A percentile compares a stretch with the other conserved stretches of the same genome.
These are phyloP conservation scores for Psittacula cyanocephala DNA, from an alignment of 2,113 vertebrate species.

Conservation along the genomic window DNA sequence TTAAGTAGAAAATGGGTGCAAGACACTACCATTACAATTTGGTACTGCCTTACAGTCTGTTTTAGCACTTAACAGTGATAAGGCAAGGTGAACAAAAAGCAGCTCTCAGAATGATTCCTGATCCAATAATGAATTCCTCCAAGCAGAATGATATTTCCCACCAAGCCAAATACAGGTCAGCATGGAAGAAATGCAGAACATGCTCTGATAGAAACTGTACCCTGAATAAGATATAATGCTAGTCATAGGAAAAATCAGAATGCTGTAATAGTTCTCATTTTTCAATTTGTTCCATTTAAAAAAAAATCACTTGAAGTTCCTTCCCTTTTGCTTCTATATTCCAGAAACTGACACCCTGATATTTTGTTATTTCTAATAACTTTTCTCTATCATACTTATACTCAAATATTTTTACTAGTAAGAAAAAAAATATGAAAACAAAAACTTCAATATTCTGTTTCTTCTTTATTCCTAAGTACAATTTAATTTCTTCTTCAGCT, in stretches of 20 bases:
- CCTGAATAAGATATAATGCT: background rate
- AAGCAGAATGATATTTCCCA: background rate
- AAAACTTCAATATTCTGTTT: background rate
- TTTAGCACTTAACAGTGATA: background rate
- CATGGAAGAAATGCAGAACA: background rate
- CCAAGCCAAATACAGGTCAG: background rate
- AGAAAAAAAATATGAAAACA: background rate
- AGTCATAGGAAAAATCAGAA: background rate
- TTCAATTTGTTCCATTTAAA: background rate
- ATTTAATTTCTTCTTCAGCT: constrained; percentile 38
- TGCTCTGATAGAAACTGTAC: background rate
- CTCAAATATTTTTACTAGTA: background rate
- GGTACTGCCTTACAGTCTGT: background rate
- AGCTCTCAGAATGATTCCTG: background rate
- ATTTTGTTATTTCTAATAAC: background rate
- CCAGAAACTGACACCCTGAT: background rate
- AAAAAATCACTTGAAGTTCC: background rate
- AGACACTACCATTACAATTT: background rate
- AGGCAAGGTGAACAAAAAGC: constrained; percentile 1
- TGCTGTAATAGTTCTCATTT: background rate
- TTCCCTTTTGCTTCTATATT: background rate
- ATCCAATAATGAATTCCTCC: background rate
- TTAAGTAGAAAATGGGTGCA: background rate
- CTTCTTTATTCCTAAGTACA: constrained; percentile 41
- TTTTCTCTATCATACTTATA: background rate